Base-by-base conservation (phyloP, 2,113 vertebrate genomes). In the Sebastes fasciatus region DNA sequence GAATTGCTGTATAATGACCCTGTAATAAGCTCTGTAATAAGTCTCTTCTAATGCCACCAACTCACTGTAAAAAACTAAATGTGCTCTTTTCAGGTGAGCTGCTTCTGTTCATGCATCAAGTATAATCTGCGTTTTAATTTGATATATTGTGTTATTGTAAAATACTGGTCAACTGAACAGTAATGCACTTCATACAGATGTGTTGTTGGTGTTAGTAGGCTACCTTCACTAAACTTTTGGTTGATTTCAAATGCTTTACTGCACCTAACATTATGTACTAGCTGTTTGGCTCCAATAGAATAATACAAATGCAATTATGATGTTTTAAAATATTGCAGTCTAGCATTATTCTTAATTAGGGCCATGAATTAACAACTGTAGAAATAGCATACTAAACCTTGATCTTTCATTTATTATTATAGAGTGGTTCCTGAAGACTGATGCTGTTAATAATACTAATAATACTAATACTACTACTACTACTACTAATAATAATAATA, bases 71-170 rank as follows among this genome's bases (percentile, higher is more conserved):
- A 57, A 71, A 4, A 45, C 8, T 60, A 16, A 71, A 45, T 99
- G 97, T 98, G 98, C 80, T 99, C 97, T 62, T 99, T 99, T 90
- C 98, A 99, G 98, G 98, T 99, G 93, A 77, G 40, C 2, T 14
- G 3, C n/a, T 42, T 58, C 52, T 21, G 1, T 66, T n/a, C 40
- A 12, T 58, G 23, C 26, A 73, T 55, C 16, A 43, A 48, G 19
- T 48, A 66, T 12, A 10, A 67, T 51, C 54, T 46, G 19, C 21
- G 45, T 12, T 40, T n/a, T 34, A 21, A 19, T 65, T 34, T 63
- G 19, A 10, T 11, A 42, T 19, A 63, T 2, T 72, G 43, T 72
- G 17, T 7, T 12, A 69, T 17, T 54, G 21, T 4, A n/a, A 42
- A 61, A 49, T 54, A 52, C 12, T 62, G 2, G 7, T 55, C 11